Evolutionary conservation across 2,113 vertebrate genomes (phyloP).

Genomic region (Polypterus senegalus): DNA sequence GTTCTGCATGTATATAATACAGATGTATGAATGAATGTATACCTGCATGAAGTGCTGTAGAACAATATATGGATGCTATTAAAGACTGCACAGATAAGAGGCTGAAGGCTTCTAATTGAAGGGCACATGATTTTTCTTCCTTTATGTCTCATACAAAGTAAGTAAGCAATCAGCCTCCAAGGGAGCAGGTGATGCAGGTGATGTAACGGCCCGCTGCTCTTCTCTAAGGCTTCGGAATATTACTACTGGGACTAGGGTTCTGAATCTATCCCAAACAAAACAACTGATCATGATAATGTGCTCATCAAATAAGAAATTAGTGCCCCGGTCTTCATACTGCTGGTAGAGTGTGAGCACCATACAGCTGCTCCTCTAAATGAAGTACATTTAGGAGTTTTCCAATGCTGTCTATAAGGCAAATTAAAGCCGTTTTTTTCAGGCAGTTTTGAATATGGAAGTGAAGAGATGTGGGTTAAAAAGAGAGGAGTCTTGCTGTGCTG

Average conservation of each 20-base stretch:
- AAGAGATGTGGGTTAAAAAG: not conserved
- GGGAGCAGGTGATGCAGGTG: constrained; percentile 1
- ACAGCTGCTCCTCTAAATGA: constrained; percentile 1
- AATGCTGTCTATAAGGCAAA: not conserved
- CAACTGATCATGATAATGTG: not conserved
- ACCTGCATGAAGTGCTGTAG: no score
- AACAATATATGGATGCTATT: no score
- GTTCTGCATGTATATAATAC: no score
- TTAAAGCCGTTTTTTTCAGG: not conserved
- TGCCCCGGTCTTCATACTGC: not conserved
- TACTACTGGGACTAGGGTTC: not conserved
- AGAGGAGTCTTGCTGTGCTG: not conserved
- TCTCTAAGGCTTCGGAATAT: not conserved
- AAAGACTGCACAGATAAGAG: not conserved
- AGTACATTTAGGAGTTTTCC: not conserved
- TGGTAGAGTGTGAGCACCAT: not conserved
- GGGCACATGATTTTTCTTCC: not conserved
- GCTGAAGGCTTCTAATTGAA: not conserved
- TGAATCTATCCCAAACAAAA: constrained; percentile 4
- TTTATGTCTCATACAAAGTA: not conserved
- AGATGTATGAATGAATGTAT: no score
- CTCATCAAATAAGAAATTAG: not conserved
- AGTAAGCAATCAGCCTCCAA: not conserved
- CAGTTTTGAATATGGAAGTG: not conserved
- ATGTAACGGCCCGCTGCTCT: not conserved